A percentile compares a stretch with the other conserved stretches of the same genome.
These are phyloP conservation scores for Sylvilagus bachmani DNA, from an alignment of 2,113 vertebrate genomes.

Conservation along the genomic window DNA sequence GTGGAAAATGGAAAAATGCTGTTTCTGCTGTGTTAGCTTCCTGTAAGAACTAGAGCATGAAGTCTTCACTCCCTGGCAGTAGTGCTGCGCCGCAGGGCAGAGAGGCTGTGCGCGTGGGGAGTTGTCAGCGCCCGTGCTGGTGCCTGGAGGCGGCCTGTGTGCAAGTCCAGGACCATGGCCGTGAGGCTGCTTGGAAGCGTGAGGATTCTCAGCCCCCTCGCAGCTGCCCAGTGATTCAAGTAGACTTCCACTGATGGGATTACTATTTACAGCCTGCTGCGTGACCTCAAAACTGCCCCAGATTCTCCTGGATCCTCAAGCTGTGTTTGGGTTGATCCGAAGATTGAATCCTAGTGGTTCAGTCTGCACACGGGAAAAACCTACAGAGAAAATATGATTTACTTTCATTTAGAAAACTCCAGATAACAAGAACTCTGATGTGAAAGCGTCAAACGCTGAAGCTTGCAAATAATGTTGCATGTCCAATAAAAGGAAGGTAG, in stretches of 20 bases:
- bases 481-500: conserved; percentile 12
- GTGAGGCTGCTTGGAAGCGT: not conserved
- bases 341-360: not conserved
- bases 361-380: not conserved
- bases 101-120: fast-evolving
- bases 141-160: not conserved
- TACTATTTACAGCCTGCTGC: not conserved
- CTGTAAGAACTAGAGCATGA: not conserved
- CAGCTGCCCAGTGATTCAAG: not conserved
- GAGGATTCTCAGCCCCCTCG: not conserved
- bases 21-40: not conserved
- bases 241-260: not conserved
- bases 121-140: no score
- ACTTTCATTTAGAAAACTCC: conserved; percentile 14
- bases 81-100: not conserved
- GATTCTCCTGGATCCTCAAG: not conserved
- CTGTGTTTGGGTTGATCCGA: not conserved
- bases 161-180: not conserved
- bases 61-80: not conserved
- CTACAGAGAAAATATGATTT: not conserved
- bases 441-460: not conserved
- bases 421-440: not conserved
- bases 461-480: conserved; percentile 15
- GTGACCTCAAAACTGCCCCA: not conserved
- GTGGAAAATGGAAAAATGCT: not conserved